Evolutionary conservation across 2,888 invertebrate genomes (phyloP).

Genomic region (Lordiphosa andalusiaca): DNA sequence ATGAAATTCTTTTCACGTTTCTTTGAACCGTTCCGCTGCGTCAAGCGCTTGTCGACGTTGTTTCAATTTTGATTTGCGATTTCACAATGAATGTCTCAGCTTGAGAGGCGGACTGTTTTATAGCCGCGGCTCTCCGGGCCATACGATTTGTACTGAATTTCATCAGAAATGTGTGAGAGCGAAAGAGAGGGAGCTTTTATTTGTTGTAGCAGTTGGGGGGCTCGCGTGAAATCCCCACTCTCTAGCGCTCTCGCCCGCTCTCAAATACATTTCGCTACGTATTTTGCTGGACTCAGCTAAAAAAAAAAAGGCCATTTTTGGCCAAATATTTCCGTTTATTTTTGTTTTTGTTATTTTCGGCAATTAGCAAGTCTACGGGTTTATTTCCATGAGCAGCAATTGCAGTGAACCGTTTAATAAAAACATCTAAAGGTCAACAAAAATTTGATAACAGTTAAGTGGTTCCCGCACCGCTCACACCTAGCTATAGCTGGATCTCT

Average conservation of each 20-base stretch:
- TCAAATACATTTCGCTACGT: slow-evolving; percentile 33
- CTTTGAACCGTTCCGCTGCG: slow-evolving; percentile 36
- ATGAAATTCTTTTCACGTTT: slow-evolving; percentile 77
- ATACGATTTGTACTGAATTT: slow-evolving; percentile 63
- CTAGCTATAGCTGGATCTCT: too few species aligned
- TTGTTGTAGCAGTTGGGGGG: slow-evolving; percentile 13
- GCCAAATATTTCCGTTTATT: slow-evolving; percentile 55
- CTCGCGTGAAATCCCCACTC: slow-evolving; percentile 38
- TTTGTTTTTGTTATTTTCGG: slow-evolving; percentile 15
- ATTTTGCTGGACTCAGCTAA: slow-evolving; percentile 18
- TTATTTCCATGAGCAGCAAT: slow-evolving; percentile 30
- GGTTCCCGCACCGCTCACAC: not conserved
- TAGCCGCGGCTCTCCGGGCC: slow-evolving; percentile 65
- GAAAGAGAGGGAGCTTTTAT: slow-evolving; percentile 13
- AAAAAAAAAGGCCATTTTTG: slow-evolving; percentile 26
- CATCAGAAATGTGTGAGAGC: slow-evolving; percentile 58
- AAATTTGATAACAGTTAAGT: slow-evolving; percentile 20
- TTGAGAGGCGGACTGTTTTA: slow-evolving; percentile 65
- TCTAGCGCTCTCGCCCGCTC: slow-evolving; percentile 2
- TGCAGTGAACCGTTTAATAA: slow-evolving; percentile 13
- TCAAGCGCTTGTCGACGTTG: slow-evolving; percentile 55
- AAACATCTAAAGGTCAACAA: not conserved
- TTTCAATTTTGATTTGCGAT: slow-evolving; percentile 80
- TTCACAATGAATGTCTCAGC: slow-evolving; percentile 78
- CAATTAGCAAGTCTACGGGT: slow-evolving; percentile 48